phyloP scores from a whole-genome alignment of 2,797 vertebrate species.

The Mormyrops boulengeri region DNA sequence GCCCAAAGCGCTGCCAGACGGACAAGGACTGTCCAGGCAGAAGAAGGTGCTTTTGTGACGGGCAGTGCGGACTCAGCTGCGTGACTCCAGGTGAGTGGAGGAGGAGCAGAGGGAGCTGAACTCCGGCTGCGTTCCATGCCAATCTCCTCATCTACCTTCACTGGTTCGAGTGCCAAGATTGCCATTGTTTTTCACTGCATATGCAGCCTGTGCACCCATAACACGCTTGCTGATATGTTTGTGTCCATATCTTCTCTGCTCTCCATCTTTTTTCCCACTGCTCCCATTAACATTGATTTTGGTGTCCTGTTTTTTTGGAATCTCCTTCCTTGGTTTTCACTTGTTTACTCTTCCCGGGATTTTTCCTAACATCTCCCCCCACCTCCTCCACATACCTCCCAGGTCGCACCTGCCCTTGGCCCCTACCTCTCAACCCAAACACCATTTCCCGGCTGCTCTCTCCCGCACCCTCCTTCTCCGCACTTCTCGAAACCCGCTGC shows the following conservation, averaged over 20 bases:
- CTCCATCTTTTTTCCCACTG: background rate
- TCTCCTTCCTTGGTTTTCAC: background rate
- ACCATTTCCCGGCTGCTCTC: slow-evolving; percentile 53
- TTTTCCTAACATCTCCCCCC: background rate
- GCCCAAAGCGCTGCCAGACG: slow-evolving; percentile 59
- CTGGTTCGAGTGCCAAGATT: background rate
- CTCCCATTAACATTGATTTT: background rate
- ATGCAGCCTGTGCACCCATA: background rate
- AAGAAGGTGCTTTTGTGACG: slow-evolving; percentile 71
- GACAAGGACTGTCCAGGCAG: slow-evolving; percentile 64
- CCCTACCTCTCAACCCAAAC: slow-evolving; percentile 49
- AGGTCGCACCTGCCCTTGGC: slow-evolving; percentile 73
- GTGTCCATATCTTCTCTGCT: background rate
- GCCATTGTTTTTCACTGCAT: background rate
- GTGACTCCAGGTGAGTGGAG: slow-evolving; percentile 61
- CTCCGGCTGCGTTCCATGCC: background rate
- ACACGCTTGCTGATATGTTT: background rate
- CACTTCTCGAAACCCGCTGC: slow-evolving; percentile 67
- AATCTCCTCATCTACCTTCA: background rate
- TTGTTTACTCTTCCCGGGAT: background rate
- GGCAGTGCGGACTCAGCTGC: slow-evolving; percentile 75
- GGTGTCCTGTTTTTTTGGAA: background rate
- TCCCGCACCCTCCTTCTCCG: slow-evolving; percentile 65
- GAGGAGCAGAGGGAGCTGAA: background rate
- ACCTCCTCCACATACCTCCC: background rate